These are phyloP conservation scores for Brevipalpus yothersi DNA, from an alignment of 1,140 invertebrate species.

Conservation along the genomic window DNA sequence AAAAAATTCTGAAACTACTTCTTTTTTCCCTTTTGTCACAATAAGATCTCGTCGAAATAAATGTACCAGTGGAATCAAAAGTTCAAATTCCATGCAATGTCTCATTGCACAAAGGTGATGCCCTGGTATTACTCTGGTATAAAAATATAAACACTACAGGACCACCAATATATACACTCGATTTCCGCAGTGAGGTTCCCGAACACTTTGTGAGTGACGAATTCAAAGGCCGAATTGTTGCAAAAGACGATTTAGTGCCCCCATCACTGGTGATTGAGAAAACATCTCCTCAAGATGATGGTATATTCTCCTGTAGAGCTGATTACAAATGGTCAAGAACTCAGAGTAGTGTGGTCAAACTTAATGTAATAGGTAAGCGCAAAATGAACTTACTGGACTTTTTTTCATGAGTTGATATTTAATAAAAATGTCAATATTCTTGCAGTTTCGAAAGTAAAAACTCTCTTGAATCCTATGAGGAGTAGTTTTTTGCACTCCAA, in stretches of 20 bases:
- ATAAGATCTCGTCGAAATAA: neutral
- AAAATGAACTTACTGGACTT: neutral
- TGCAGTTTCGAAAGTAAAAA: neutral
- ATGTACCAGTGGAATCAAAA: neutral
- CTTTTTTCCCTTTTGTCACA: neutral
- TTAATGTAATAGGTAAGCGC: conserved; percentile 2
- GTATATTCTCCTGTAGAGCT: neutral
- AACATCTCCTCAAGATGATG: neutral
- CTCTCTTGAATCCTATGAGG: too few species aligned
- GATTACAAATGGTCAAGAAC: conserved; percentile 6
- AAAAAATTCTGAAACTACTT: neutral
- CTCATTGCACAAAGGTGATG: neutral
- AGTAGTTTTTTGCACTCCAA: too few species aligned
- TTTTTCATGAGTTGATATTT: too few species aligned
- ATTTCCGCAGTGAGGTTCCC: neutral
- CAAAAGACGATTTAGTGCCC: neutral
- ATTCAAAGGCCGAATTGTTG: neutral
- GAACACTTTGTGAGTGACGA: neutral
- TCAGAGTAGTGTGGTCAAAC: neutral
- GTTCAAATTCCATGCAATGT: conserved; percentile 1
- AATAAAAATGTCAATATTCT: too few species aligned
- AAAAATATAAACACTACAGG: neutral
- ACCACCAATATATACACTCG: neutral
- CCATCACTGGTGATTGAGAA: neutral
- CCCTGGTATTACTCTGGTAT: neutral